Base-by-base conservation (phyloP, 2,797 vertebrate genomes). In the Hybognathus amarus region DNA sequence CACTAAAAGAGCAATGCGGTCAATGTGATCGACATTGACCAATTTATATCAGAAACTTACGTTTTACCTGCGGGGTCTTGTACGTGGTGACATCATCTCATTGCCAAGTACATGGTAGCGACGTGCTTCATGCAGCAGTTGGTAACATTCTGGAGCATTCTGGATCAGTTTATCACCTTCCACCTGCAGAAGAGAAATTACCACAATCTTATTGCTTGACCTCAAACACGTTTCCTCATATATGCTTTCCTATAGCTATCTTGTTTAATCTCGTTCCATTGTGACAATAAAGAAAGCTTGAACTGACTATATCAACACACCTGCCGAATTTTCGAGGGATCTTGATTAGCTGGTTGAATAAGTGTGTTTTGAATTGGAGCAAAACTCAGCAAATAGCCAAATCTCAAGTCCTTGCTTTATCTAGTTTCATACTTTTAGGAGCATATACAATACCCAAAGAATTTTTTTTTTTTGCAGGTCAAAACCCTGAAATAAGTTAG, bases 81-180 rank as follows among this genome's bases (percentile, higher is more conserved):
- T 99, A 89, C 98, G 94, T 87, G 98, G 96, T 74, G 98, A 99
- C 97, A 98, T 98, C 97, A 99, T 99, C 92, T 99, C 98, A 52
- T 99, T 99, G 83, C 98, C 98, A 3, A 99, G 96, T 87, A 99
- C 97, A 12, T 99, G 98, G 92, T 99, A 99, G 59, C 97, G 94
- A 54, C 98, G 94, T 85, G 98, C 98, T 92, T 99, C 98, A 0
- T 99, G 97, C 86, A 99, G 94, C 74, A 99, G 94, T 85, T 97
- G 97, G 52, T 99, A 99, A 93, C 97, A 99, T 87, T 99, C 98
- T 0, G 97, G 96, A 56, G 97, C 96, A 5, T 95, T 98, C 93
- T 99, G 98, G 87, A 99, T 99, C 88, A 99, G 90, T 86, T 97
- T 95, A 91, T 99, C 97, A 83, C 98, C 97, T 86, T 99, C 98